A percentile compares a stretch with the other conserved stretches of the same genome.
phyloP scores from a whole-genome alignment of 2,888 invertebrate genomes.

The Lasiommata megera region DNA sequence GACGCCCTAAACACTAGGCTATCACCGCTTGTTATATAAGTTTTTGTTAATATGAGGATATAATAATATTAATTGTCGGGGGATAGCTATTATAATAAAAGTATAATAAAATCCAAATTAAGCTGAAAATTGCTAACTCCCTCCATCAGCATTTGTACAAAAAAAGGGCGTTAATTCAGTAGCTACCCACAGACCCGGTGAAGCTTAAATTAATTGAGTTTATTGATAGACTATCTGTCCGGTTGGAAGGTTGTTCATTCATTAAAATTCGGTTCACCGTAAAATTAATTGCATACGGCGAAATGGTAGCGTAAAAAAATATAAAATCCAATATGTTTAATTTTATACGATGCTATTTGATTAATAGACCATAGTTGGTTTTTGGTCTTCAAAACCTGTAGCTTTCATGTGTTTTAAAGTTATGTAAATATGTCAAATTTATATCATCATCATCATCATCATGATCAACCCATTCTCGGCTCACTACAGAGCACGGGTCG shows the following conservation, averaged over 20 bases:
- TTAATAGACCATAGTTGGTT: not conserved
- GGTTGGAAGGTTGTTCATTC: conserved; percentile 17
- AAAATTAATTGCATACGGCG: conserved; percentile 1
- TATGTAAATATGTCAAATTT: too few relatives aligned
- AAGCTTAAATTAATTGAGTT: conserved; percentile 17
- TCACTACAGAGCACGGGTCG: too few relatives aligned
- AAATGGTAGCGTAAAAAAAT: not conserved
- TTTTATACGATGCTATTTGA: not conserved
- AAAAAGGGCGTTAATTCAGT: conserved; percentile 3
- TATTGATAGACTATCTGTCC: conserved; percentile 23
- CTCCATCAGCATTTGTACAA: not conserved
- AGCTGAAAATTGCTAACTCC: not conserved
- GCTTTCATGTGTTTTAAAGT: too few relatives aligned
- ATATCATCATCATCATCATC: too few relatives aligned
- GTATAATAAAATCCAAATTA: not conserved
- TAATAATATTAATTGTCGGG: not conserved
- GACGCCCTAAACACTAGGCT: too few relatives aligned
- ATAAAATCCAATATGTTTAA: not conserved
- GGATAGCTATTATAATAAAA: not conserved
- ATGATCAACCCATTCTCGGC: too few relatives aligned
- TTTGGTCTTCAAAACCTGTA: too few relatives aligned
- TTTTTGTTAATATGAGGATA: too few relatives aligned
- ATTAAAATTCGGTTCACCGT: conserved; percentile 13
- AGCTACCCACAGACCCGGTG: not conserved
- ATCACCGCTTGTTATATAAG: too few relatives aligned